Conservation (phyloP, 1,140 invertebrate species). For the Euglossa dilemma region DNA sequence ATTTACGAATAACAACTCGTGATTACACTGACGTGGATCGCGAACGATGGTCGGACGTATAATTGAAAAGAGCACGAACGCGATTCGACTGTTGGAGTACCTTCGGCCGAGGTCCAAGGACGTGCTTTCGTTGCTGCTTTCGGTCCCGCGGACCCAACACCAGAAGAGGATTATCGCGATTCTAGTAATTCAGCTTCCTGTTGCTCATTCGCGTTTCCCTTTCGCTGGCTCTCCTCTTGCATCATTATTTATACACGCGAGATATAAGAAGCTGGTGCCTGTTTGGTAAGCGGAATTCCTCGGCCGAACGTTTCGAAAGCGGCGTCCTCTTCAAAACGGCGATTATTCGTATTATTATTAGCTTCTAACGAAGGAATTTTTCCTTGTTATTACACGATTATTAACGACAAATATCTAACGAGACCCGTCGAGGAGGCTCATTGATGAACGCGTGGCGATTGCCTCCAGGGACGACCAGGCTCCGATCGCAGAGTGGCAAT, state of each 20-base stretch:
- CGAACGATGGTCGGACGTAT: neutral
- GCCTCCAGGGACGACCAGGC: conserved; percentile 1
- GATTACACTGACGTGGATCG: too few species aligned
- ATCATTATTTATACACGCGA: neutral
- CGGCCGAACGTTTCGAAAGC: neutral
- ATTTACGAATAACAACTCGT: too few species aligned
- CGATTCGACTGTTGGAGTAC: neutral
- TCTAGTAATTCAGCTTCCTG: neutral
- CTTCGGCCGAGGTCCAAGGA: neutral
- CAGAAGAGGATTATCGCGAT: too few species aligned
- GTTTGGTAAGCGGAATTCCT: neutral
- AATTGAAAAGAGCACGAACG: neutral
- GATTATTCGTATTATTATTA: neutral
- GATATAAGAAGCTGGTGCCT: neutral
- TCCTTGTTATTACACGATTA: neutral
- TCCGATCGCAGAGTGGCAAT: neutral
- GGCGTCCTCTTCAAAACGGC: neutral
- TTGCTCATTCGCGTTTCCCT: neutral
- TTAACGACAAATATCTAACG: too few species aligned
- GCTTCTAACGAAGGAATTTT: neutral
- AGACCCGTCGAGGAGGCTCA: neutral
- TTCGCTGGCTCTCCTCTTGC: neutral
- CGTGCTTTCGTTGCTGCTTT: too few species aligned
- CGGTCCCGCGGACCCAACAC: neutral
- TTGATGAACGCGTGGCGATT: neutral